These are phyloP conservation scores for Stichopus chloronotus DNA, from an alignment of 35 echinoderm and acorn worm genomes.

Conservation along the genomic window DNA sequence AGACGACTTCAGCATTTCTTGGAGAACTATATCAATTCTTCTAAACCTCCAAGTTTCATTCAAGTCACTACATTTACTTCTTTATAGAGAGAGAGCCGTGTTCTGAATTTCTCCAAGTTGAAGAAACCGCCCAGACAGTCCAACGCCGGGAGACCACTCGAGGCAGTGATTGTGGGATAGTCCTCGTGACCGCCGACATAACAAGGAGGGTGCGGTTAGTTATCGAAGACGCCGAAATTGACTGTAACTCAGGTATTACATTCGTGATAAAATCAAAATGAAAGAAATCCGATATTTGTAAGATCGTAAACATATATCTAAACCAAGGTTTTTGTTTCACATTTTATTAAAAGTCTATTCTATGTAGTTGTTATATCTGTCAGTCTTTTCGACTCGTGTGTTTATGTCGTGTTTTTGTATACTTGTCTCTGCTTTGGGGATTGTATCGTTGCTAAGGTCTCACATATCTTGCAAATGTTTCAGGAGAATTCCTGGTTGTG, in stretches of 20 bases:
- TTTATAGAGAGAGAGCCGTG: conserved; percentile 37
- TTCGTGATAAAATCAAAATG: neutral
- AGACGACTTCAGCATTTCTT: too few species aligned
- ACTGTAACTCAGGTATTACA: conserved; percentile 30
- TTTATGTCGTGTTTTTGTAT: too few species aligned
- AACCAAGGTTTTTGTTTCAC: too few species aligned
- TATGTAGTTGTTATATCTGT: too few species aligned
- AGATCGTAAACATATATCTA: neutral
- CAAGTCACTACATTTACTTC: neutral
- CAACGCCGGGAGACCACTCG: neutral
- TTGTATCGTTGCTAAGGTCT: too few species aligned
- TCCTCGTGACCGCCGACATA: neutral
- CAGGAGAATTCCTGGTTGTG: conserved; percentile 27
- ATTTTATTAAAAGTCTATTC: too few species aligned
- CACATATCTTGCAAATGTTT: too few species aligned
- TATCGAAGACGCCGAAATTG: conserved; percentile 13
- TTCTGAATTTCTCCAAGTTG: neutral
- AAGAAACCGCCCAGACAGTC: neutral
- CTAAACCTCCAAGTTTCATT: neutral
- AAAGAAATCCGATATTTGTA: neutral
- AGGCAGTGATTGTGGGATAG: neutral
- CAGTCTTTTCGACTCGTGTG: too few species aligned
- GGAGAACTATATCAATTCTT: too few species aligned
- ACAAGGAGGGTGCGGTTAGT: neutral
- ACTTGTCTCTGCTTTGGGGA: too few species aligned